Evolutionary conservation across 2,113 vertebrate genomes (phyloP).

Genomic region (Gymnobelideus leadbeateri): DNA sequence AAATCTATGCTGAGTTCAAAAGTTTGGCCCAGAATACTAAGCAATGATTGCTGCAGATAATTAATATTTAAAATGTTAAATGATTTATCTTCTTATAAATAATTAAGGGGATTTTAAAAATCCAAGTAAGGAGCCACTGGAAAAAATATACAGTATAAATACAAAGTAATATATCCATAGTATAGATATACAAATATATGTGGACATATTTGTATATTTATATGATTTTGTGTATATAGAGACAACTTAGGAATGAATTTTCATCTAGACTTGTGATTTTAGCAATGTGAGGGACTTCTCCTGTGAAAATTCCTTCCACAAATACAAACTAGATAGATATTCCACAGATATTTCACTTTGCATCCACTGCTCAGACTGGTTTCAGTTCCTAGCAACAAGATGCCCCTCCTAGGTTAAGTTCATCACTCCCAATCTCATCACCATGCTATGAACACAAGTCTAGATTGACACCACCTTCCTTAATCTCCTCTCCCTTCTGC

Average conservation of each 20-base stretch:
- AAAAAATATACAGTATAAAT: constrained; percentile 71
- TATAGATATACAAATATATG: background rate
- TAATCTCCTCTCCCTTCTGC: background rate
- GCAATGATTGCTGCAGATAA: constrained; percentile 83
- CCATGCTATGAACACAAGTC: background rate
- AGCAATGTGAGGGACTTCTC: background rate
- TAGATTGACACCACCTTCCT: background rate
- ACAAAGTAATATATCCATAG: constrained; percentile 33
- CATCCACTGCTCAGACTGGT: background rate
- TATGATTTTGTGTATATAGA: constrained; percentile 28
- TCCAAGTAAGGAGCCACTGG: constrained; percentile 76
- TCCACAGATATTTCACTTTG: background rate
- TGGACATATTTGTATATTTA: background rate
- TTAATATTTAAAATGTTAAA: constrained; percentile 89
- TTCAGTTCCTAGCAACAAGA: background rate
- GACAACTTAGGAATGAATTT: background rate
- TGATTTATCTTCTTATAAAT: constrained; percentile 88
- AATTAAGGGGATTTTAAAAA: constrained; percentile 85
- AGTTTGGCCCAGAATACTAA: constrained; percentile 85
- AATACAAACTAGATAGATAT: background rate
- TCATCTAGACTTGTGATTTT: background rate
- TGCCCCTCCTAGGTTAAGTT: background rate
- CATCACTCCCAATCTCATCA: background rate
- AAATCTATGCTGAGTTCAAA: constrained; percentile 82
- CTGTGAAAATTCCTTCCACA: background rate